Evolutionary conservation across 2,888 invertebrate genomes (phyloP).

Genomic region (Pomacea canaliculata): DNA sequence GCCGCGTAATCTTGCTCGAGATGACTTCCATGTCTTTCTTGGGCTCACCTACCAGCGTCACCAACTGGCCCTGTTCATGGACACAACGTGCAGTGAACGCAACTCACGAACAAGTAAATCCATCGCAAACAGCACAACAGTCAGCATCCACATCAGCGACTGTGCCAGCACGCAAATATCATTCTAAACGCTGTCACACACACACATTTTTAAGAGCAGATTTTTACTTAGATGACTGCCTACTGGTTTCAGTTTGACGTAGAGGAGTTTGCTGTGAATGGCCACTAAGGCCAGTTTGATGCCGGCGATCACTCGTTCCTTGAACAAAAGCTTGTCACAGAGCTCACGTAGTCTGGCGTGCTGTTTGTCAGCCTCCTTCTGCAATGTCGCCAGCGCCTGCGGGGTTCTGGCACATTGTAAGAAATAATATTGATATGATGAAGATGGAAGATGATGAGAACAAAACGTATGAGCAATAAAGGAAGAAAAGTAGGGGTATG

Average conservation of each 20-base stretch:
- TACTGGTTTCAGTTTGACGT: constrained; percentile 36
- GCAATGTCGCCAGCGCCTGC: constrained; percentile 39
- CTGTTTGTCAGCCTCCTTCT: constrained; percentile 39
- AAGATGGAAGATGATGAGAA: too few species aligned
- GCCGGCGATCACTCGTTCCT: constrained; percentile 47
- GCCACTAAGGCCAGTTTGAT: constrained; percentile 51
- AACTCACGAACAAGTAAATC: too few species aligned
- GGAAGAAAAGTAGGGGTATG: too few species aligned
- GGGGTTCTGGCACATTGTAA: not conserved
- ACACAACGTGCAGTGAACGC: too few species aligned
- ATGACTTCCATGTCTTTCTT: constrained; percentile 18
- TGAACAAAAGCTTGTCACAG: constrained; percentile 28
- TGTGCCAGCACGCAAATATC: too few species aligned
- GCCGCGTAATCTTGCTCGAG: constrained; percentile 18
- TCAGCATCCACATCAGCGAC: too few species aligned
- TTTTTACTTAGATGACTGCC: too few species aligned
- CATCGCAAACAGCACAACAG: too few species aligned
- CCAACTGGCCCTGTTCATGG: not conserved
- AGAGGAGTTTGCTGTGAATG: constrained; percentile 53
- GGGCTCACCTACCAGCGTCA: constrained; percentile 7
- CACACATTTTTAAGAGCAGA: not conserved
- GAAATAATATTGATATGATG: too few species aligned
- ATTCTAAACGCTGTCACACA: not conserved
- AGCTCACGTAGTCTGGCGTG: constrained; percentile 30
- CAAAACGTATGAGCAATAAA: too few species aligned